Evolutionary conservation across 1,140 invertebrate species (phyloP), one percentile per base, ranked within the genome.

Genomic region (Neotoxoptera formosana): DNA sequence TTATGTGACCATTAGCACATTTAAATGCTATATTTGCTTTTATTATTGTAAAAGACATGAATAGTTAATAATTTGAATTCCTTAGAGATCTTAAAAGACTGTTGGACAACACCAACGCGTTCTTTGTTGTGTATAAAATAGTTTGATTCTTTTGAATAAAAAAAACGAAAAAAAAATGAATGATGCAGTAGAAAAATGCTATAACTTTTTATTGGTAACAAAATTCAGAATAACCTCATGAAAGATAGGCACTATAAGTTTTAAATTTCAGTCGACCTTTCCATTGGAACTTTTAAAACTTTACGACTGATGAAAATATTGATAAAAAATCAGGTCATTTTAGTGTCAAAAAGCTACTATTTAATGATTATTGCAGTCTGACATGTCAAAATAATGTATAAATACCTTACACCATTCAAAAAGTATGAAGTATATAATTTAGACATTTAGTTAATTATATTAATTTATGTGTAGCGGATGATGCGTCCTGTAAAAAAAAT

Each of bases 221-320:
- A 91, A 81, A 91, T 91, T 83, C 47, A 81, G 41, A 48, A 83
- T 48, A 51, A 91, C 56, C 21, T 81, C 45, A 91, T 67, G 30
- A 91, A 83, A 21, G 60, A 76, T 91, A 41, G 41, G 41, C 41
- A 91, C 23, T 91, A 76, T 83, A 91, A 91, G 90, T 91, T 91
- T n/a, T 47, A 76, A 91, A 83, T 47, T 92, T 83, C 14, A 34
- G 76, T 92, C 21, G 60, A 83, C 30, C n/a, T 92, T 48, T 84
- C 25, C 47, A 83, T 41, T 92, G 21, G 76, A 81, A 51, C 30
- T 92, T 92, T 76, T 81, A 83, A 51, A 92, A 34, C 25, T 92
- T 14, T 76, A 81, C 9, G 21, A 89, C 41, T 41, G 41, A 41
- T 56, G 11, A 25, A 23, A 41, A 89, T 1, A 53, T 23, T 21